Conservation (phyloP, 1,140 invertebrate species). For the Eumaeus atala region DNA sequence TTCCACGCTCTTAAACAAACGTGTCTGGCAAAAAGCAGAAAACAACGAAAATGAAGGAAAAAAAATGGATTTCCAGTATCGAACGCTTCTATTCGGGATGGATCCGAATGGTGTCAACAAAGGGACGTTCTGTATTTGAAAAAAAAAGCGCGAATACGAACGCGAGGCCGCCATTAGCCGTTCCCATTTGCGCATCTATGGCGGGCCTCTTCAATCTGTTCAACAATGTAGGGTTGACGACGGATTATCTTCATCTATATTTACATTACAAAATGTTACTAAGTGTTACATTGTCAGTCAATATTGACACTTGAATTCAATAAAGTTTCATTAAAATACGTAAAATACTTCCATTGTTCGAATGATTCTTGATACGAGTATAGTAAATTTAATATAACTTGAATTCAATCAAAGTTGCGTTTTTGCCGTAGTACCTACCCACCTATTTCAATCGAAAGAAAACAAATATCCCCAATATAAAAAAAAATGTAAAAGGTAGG, state of each 20-base stretch:
- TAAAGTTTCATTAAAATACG: too few relatives aligned
- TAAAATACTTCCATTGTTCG: too few relatives aligned
- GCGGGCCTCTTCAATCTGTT: constrained; percentile 65
- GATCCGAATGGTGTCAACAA: constrained; percentile 62
- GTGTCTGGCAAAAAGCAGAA: constrained; percentile 39
- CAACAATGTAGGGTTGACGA: constrained; percentile 58
- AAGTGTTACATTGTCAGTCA: too few relatives aligned
- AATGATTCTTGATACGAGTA: too few relatives aligned
- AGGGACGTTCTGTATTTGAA: constrained; percentile 62
- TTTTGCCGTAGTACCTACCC: too few relatives aligned
- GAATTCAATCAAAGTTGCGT: too few relatives aligned
- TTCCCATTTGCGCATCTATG: constrained; percentile 59
- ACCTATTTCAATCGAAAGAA: too few relatives aligned
- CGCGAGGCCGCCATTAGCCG: constrained; percentile 62
- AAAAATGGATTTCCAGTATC: constrained; percentile 53
- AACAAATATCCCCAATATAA: too few relatives aligned
- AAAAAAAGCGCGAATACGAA: constrained; percentile 63
- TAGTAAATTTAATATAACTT: too few relatives aligned
- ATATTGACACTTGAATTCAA: too few relatives aligned
- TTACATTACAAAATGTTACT: too few relatives aligned
- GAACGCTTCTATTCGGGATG: constrained; percentile 58
- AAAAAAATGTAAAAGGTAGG: too few relatives aligned
- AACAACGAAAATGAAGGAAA: constrained; percentile 43
- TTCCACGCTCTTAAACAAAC: constrained; percentile 38
- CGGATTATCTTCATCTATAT: constrained; percentile 11